Evolutionary conservation across 1,140 invertebrate species (phyloP), one percentile per base, ranked within the genome.

Genomic region (Drosophila tsacasi): DNA sequence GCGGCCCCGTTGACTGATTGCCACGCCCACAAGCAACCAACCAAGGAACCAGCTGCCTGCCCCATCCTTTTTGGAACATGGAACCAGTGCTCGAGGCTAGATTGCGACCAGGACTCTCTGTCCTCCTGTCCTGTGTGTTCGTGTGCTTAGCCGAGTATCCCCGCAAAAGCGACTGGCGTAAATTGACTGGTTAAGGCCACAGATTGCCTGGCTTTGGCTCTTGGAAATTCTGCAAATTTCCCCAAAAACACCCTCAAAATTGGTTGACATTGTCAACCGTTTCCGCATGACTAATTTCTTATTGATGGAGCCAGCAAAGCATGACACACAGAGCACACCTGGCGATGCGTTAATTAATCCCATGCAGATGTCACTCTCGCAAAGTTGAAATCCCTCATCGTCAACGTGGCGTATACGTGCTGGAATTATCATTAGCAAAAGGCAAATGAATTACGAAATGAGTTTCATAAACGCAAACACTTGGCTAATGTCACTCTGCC

Each of bases 291-390:
- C 25, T 40, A 61, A 73, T 52, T 73, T 42, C 27, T 25, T 49
- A 72, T 60, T 52, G 67, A 60, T 71, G 47, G 40, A 52, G 66
- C 17, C 61, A 10, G 50, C 30, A 52, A 5, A 52, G 30, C 30
- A 49, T 49, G 15, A 19, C 50, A 21, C 30, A 54, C 30, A 27
- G 52, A 27, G 52, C 32, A 27, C 75, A 84, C 81, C 65, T 57
- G 55, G 72, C 65, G 80, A 64, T 61, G 63, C 65, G 59, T 64
- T 83, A 87, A 89, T 83, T 83, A 78, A 89, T 81, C 57, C 74
- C 72, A 47, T 39, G 17, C 63, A 69, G 67, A 50, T 83, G 83
- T 21, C 49, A 49, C 44, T 25, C 9, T 37, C 2, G 54, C 54
- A 46, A 72, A 67, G 25, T 64, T 71, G 23, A 62, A 59, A 25